Evolutionary conservation across 2,113 vertebrate species (phyloP).

Genomic region (Grammomys surdaster): DNA sequence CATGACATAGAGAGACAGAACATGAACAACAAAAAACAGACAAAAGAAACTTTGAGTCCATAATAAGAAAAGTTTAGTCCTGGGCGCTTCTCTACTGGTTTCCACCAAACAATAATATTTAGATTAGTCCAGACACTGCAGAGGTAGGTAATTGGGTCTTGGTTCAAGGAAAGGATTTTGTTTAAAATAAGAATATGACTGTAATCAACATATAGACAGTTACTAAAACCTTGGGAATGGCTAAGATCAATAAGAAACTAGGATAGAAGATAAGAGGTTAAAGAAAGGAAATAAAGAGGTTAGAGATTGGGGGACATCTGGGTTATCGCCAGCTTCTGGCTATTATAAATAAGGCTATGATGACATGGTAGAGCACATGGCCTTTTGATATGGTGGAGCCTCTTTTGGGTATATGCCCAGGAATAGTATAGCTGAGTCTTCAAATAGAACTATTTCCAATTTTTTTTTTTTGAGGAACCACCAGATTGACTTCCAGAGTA

Average conservation of each 20-base stretch:
- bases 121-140: not conserved
- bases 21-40: not conserved
- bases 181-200: not conserved
- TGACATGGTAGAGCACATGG: too few relatives aligned
- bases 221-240: not conserved
- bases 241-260: not conserved
- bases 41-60: not conserved
- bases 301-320: too few relatives aligned
- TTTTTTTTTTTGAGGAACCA: too few relatives aligned
- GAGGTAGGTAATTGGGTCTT: not conserved
- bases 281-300: not conserved
- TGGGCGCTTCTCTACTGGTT: not conserved
- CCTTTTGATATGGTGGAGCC: too few relatives aligned
- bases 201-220: not conserved
- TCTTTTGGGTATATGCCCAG: too few relatives aligned
- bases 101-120: not conserved
- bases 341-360: too few relatives aligned
- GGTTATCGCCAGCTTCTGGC: too few relatives aligned
- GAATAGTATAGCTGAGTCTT: too few relatives aligned
- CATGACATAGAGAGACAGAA: not conserved
- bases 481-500: too few relatives aligned
- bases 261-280: not conserved
- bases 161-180: not conserved
- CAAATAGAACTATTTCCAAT: too few relatives aligned
- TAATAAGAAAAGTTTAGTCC: not conserved